Conservation (phyloP, 2,113 vertebrate species). For the Chaetops frenatus region DNA sequence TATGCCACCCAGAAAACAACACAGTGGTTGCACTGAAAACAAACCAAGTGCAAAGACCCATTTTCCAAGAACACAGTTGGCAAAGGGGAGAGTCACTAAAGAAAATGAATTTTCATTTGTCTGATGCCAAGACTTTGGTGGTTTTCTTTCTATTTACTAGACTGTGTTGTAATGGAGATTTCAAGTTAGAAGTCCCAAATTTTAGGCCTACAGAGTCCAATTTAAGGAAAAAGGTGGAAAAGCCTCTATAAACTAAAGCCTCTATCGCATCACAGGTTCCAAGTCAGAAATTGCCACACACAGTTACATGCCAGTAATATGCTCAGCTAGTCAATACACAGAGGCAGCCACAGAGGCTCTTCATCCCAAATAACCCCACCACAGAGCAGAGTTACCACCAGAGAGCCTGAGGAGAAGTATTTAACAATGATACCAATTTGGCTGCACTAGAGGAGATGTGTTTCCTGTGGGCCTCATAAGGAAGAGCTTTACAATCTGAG, state of each 20-base stretch:
- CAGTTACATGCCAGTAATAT: neutral
- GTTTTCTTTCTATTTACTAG: neutral
- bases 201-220: neutral
- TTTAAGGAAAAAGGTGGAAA: neutral
- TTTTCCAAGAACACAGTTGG: neutral
- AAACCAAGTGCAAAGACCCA: neutral
- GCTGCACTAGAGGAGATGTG: neutral
- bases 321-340: neutral
- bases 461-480: constrained; percentile 2
- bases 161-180: neutral
- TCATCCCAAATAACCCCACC: neutral
- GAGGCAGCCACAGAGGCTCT: neutral
- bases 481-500: constrained; percentile 5
- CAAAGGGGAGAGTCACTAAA: neutral
- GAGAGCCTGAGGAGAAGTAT: neutral
- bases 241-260: neutral
- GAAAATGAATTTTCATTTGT: neutral
- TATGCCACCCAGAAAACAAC: neutral
- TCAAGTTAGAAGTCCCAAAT: neutral
- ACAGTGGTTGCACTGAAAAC: neutral
- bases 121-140: neutral
- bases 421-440: neutral
- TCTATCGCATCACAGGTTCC: neutral
- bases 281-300: neutral
- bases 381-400: neutral